These are phyloP conservation scores for Xestoiulus laeticollis DNA, from an alignment of 2,888 invertebrate genomes.

Conservation along the genomic window DNA sequence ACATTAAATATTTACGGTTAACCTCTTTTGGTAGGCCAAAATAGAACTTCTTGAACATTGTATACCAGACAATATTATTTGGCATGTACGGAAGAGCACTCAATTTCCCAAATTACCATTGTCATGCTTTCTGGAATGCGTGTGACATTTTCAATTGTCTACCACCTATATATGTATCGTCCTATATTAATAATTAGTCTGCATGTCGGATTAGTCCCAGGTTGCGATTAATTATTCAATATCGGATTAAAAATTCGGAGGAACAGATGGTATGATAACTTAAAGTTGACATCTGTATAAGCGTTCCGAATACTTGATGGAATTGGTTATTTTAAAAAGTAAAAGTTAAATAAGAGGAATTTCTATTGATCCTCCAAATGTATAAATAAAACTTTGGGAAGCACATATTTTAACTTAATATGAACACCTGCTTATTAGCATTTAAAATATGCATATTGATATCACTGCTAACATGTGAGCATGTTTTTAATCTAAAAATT, in stretches of 20 bases:
- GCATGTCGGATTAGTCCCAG: neutral
- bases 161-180: neutral
- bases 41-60: neutral
- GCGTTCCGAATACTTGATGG: no score
- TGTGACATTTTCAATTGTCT: neutral
- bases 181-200: neutral
- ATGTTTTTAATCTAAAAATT: no score
- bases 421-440: no score
- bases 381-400: no score
- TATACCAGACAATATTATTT: neutral
- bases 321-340: no score
- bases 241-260: neutral
- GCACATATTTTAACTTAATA: no score
- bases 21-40: neutral
- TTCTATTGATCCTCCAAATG: no score
- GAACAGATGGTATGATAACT: neutral
- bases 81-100: neutral
- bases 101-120: neutral
- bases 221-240: neutral
- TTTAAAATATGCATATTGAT: no score
- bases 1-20: neutral
- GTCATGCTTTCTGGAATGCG: neutral
- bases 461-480: no score
- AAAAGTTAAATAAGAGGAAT: no score
- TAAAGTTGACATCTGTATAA: neutral